These are phyloP conservation scores for Gobiocypris rarus DNA, from an alignment of 2,113 vertebrate genomes.

Conservation along the genomic window DNA sequence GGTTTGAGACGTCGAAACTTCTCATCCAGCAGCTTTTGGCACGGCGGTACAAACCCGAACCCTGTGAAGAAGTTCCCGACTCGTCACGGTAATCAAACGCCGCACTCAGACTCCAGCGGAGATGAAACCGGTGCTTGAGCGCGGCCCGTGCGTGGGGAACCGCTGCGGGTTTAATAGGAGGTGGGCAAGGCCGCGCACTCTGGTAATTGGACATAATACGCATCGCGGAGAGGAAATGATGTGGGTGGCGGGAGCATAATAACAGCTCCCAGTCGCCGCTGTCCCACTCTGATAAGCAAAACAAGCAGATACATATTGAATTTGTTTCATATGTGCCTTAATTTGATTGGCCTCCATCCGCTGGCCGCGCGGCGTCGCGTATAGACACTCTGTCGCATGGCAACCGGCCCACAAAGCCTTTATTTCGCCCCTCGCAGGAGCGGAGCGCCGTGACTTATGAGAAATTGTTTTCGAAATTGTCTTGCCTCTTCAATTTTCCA, in stretches of 20 bases:
- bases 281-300: constrained; percentile 59
- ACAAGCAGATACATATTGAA: constrained; percentile 66
- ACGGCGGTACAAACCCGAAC: background rate
- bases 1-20: too few relatives aligned
- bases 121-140: background rate
- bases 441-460: constrained; percentile 68
- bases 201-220: constrained; percentile 57
- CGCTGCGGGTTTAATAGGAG: constrained; percentile 3
- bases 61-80: background rate
- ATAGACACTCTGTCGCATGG: constrained; percentile 67
- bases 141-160: background rate
- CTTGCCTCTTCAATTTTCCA: constrained; percentile 73
- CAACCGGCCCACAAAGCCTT: constrained; percentile 65
- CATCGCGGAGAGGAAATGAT: constrained; percentile 53
- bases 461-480: constrained; percentile 78
- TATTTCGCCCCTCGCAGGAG: constrained; percentile 65
- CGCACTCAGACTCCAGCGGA: background rate
- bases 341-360: constrained; percentile 61
- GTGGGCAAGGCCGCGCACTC: constrained; percentile 45
- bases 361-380: constrained; percentile 43
- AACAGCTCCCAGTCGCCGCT: constrained; percentile 27
- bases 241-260: constrained; percentile 46
- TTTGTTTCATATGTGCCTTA: constrained; percentile 62
- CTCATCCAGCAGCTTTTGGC: background rate
- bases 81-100: background rate